These are phyloP conservation scores for Patella ulyssiponensis DNA, from an alignment of 2,888 invertebrate genomes.

Conservation along the genomic window DNA sequence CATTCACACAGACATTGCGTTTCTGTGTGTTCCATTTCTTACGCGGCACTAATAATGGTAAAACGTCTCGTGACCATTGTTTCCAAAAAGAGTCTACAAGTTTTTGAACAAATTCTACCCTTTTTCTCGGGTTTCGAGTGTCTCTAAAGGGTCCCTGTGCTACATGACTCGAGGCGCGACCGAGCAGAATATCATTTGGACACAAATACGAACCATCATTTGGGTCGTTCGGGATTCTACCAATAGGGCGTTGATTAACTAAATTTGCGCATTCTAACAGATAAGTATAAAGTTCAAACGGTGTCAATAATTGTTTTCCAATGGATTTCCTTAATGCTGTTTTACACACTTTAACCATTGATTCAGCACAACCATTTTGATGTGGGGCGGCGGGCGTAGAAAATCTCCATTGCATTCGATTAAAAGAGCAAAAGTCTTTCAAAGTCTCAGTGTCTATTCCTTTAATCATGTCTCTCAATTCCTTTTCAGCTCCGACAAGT, in stretches of 20 bases:
- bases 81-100: neutral
- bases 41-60: neutral
- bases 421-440: neutral
- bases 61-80: neutral
- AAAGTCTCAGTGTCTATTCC: neutral
- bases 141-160: constrained; percentile 3
- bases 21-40: neutral
- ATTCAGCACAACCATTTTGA: constrained; percentile 4
- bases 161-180: neutral
- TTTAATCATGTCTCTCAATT: neutral
- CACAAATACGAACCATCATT: neutral
- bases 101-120: constrained; percentile 1
- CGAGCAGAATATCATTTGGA: constrained; percentile 9
- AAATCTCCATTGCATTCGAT: neutral
- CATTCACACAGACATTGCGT: neutral
- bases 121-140: constrained; percentile 1
- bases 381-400: neutral
- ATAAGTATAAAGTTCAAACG: neutral
- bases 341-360: constrained; percentile 6
- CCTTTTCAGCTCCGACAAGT: neutral
- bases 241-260: neutral
- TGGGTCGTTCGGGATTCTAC: neutral
- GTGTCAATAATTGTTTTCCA: neutral
- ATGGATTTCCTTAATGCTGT: neutral
- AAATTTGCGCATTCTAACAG: neutral